Base-by-base conservation (phyloP, 2,113 vertebrate species). In the Pygoscelis adeliae region DNA sequence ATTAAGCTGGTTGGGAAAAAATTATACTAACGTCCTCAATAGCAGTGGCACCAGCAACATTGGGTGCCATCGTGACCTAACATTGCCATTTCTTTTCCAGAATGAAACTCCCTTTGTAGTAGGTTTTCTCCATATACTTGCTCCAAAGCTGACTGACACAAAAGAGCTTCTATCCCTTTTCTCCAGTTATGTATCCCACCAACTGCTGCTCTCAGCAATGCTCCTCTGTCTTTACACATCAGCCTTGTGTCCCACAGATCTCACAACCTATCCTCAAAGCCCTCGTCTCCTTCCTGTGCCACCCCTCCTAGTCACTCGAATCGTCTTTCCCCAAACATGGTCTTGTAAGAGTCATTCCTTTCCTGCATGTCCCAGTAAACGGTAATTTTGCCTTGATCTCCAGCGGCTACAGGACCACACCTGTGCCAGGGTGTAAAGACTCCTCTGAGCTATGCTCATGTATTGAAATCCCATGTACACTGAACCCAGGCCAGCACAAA, bases 261-360 rank as follows among this genome's bases (percentile, higher is more conserved):
- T 79, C 70, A 56, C 44, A 58, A n/a, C 3, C 25, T 30, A 21
- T 32, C 47, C 71, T 55, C 32, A 59, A 86, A 87, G 44, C 12
- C 49, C n/a, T 55, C 1, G 0, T 8, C 63, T 50, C 19, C 29
- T 32, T 84, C 34, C 70, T 17, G 36, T 55, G 29, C 63, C 55
- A 67, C 10, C 10, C 7, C 30, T 69, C 30, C 76, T 38, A 25
- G 30, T 59, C n/a, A 20, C 13, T 53, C 14, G 1, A 77, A 32
- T 10, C 0, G 0, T 9, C 63, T 8, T 71, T 72, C 58, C 32
- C 15, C 29, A 70, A 23, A 69, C 30, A 17, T 2, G 21, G 38
- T 29, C n/a, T 73, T 49, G 46, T 46, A 42, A 36, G 34, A 82
- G n/a, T 36, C 17, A 36, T 13, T 89, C n/a, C 49, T 38, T 47